Percentiles rank a stretch among this genome's conserved stretches.
These are phyloP conservation scores for Progne subis DNA, from an alignment of 2,113 vertebrate species.

Conservation along the genomic window DNA sequence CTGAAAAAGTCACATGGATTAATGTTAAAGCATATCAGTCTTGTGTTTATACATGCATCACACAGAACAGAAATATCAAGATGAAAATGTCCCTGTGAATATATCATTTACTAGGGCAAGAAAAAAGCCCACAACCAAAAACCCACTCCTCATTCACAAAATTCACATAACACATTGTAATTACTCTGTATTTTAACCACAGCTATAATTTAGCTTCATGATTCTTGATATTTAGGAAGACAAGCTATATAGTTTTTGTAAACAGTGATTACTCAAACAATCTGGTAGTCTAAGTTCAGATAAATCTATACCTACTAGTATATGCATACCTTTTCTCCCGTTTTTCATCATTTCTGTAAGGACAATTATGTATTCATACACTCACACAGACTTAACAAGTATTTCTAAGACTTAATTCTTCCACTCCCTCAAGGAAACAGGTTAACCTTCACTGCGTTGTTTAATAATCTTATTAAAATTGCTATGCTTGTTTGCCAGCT, in stretches of 20 bases:
- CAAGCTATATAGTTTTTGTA: neutral
- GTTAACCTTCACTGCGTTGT: neutral
- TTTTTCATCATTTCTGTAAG: neutral
- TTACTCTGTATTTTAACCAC: slow-evolving; percentile 1
- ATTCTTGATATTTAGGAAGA: neutral
- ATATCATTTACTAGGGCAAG: neutral
- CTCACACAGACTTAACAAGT: neutral
- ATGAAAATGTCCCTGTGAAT: neutral
- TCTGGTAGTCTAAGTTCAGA: neutral
- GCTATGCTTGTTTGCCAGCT: neutral
- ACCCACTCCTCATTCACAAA: neutral
- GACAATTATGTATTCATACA: neutral
- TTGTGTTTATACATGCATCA: neutral
- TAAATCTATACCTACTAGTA: neutral
- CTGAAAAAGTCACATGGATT: neutral
- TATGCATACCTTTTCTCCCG: neutral
- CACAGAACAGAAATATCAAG: neutral
- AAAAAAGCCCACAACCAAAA: neutral
- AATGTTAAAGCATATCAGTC: neutral
- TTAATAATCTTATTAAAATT: neutral
- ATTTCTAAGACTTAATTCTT: neutral
- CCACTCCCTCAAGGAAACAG: neutral
- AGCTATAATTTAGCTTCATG: neutral
- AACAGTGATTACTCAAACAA: neutral
- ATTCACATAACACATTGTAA: neutral